Base-by-base conservation (phyloP, 2,888 invertebrate genomes). In the Pseudoips prasinana region DNA sequence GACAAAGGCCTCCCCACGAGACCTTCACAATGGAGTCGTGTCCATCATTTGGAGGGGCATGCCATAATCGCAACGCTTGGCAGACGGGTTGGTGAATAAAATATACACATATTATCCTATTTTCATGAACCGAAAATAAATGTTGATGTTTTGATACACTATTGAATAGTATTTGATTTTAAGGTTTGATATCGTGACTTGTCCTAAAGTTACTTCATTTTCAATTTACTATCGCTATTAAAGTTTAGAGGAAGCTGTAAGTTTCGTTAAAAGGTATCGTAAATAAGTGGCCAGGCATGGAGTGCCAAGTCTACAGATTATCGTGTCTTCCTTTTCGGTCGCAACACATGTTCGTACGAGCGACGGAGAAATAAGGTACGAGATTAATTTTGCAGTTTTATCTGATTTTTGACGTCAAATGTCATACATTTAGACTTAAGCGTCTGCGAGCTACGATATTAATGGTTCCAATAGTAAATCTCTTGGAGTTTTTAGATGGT, bases 181-280 rank as follows among this genome's bases (percentile, higher is more conserved):
- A 76, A 73, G 58, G 63, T 77, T 79, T 76, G 72, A 77, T 79
- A 82, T 79, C 72, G 80, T 80, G 71, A 73, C 61, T 74, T 70
- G 74, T 80, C 71, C 60, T 67, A 68, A 73, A 60, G 49, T 64
- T 62, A 66, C 63, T 66, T 63, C 58, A 64, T 71, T 74, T 73
- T 64, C 51, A 64, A 68, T 64, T 60, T 60, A 67, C 62, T 72
- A 63, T 76, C 56, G 69, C 68, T 73, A 68, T 60, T 66, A 72
- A 69, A 65, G 37, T 61, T 68, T 65, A 67, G 62, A 50, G 48
- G 51, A 68, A 63, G 64, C 65, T 67, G 57, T 57, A 50, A 55
- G 55, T 54, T 58, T 57, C 41, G 43, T 57, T 48, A 51, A 41
- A 51, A 40, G 25, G 31, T 52, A 55, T 32, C 48, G 38, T 51